Base-by-base conservation (phyloP, 2,888 invertebrate genomes). In the Kryphioiulus occultus region DNA sequence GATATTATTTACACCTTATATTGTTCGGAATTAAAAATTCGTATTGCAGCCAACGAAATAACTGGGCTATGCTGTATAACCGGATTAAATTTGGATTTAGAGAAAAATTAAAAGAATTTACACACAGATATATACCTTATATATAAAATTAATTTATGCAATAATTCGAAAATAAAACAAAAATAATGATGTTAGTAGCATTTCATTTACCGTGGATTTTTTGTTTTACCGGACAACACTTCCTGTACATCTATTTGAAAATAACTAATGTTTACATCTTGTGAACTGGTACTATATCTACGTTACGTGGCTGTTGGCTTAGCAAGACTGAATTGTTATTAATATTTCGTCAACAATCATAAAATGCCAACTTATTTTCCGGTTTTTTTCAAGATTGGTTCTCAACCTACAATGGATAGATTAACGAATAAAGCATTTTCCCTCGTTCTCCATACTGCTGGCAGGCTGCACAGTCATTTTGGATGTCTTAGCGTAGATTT, bases 221-320 rank as follows among this genome's bases (percentile, higher is more conserved):
- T 84, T 84, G 42, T 85, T 85, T 85, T 22, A 85, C 17, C 85
- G 26, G 85, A 85, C 85, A 44, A 85, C 85, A 85, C 85, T 85
- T 85, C 19, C 85, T 78, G 85, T 44, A 85, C 39, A 42, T 85
- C 85, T 85, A 85, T 42, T 85, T 85, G 85, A 85, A 44, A 85
- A 42, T 39, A 85, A 85, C 85, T 85, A 85, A 85, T 85, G 85
- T 22, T 85, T 39, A 85, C 85, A 85, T 39, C 39, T 78, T 78
- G 78, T 30, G 78, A 85, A 44, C 44, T 85, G 39, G 44, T 85
- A 42, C 44, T 85, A 44, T 85, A 85, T 85, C 85, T 85, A 44
- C 19, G n/a, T 85, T 85, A 85, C 85, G 42, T 85, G 44, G 39
- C 44, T 39, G 85, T 85, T 85, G 85, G 44, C 44, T 85, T 85